Evolutionary conservation across 2,113 vertebrate species (phyloP).

Genomic region (Centropus bengalensis): DNA sequence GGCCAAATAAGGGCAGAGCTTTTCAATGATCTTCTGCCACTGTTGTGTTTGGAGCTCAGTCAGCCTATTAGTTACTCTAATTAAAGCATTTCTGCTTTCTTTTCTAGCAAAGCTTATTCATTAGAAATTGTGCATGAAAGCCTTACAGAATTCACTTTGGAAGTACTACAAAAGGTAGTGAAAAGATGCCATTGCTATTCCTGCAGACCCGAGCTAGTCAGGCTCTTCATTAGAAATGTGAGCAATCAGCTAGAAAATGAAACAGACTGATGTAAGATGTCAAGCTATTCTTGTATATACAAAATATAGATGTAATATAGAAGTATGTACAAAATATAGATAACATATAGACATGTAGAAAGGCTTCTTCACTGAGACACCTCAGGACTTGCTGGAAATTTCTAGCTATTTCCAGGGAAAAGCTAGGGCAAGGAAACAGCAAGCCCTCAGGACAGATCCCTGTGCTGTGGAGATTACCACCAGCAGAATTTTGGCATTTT

Average conservation of each 20-base stretch:
- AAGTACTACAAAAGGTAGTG: not conserved
- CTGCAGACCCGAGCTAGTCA: not conserved
- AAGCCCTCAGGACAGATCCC: not conserved
- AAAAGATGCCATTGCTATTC: not conserved
- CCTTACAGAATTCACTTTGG: not conserved
- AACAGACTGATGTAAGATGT: not conserved
- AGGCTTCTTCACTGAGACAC: not conserved
- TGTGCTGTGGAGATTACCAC: not conserved
- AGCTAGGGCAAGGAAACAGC: not conserved
- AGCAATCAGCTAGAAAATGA: constrained; percentile 22
- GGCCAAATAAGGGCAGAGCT: not conserved
- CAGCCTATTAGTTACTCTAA: not conserved
- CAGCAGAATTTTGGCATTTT: not conserved
- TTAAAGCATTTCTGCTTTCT: not conserved
- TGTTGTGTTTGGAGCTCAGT: not conserved
- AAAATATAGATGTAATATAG: too few relatives aligned
- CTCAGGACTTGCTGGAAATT: not conserved
- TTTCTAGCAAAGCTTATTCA: not conserved
- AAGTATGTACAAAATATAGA: too few relatives aligned
- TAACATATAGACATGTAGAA: not conserved
- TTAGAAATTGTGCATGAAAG: not conserved
- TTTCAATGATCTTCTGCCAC: not conserved
- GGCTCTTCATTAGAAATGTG: not conserved
- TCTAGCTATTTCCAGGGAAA: not conserved
- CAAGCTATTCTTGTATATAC: not conserved